Percentiles rank a stretch among this genome's conserved stretches.
These are phyloP conservation scores for Micropoecilia bifurca DNA, from an alignment of 2,797 vertebrate genomes.

Conservation along the genomic window DNA sequence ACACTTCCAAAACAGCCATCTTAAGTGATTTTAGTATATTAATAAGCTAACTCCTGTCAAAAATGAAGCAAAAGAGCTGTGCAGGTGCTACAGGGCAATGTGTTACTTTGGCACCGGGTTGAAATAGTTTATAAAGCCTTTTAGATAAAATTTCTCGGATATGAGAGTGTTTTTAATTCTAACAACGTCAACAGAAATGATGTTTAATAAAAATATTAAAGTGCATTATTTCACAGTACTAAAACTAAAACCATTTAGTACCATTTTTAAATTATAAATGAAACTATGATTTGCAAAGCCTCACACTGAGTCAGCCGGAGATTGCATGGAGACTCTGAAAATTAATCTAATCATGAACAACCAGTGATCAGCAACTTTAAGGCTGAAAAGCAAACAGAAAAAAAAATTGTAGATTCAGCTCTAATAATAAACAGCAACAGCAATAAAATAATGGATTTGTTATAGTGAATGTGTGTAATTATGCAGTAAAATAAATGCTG, in stretches of 20 bases:
- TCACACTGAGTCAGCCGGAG: background rate
- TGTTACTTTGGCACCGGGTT: background rate
- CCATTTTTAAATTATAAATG: conserved; percentile 36
- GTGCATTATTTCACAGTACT: background rate
- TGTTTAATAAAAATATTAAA: background rate
- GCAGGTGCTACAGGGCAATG: background rate
- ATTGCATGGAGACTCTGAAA: background rate
- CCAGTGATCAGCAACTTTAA: conserved; percentile 4
- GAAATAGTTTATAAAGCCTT: background rate
- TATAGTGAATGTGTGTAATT: background rate
- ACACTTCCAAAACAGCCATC: background rate
- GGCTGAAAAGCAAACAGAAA: background rate
- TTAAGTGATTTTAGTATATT: background rate
- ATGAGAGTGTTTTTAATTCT: background rate
- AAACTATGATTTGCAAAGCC: background rate
- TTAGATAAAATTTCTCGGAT: background rate
- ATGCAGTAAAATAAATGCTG: background rate
- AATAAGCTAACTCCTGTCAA: background rate
- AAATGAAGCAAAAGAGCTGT: background rate
- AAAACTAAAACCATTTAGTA: background rate
- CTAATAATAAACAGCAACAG: background rate
- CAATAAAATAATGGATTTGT: background rate
- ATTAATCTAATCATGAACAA: background rate
- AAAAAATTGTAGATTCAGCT: background rate
- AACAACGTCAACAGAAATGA: background rate